Base-by-base conservation (phyloP, 2,113 vertebrate genomes). In the Chloebia gouldiae region DNA sequence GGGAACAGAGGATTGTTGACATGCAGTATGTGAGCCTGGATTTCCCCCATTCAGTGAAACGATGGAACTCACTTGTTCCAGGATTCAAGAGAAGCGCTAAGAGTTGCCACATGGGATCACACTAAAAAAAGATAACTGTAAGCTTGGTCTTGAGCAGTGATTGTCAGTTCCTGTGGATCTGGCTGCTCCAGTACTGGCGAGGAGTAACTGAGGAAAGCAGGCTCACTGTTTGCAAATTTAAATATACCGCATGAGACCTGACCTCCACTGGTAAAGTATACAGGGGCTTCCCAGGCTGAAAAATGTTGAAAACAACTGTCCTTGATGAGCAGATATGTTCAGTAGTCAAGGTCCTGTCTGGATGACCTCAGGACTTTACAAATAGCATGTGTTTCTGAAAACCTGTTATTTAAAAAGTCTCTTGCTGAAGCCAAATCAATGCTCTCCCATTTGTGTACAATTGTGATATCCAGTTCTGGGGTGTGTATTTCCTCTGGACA, bases 401-500 rank as follows among this genome's bases (percentile, higher is more conserved):
- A 82, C 53, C 65, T 93, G 53, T 72, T 97, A 87, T 87, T 95
- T 89, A 85, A 95, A 93, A 91, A 76, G 37, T 61, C 65, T 53
- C 57, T 79, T 71, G 61, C 73, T 86, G 83, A 89, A 87, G 91
- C 81, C 86, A 95, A 92, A 95, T 81, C 37, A 69, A 51, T 87
- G 94, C 60, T 93, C 77, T 96, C 87, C 86, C 49, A 51, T 87
- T 95, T 92, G 86, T 91, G 73, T 88, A 91, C 91, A 87, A 75
- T 44, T 49, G 69, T 78, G 84, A 81, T 89, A 93, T 78, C 53
- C 86, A 95, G 81, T 95, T 84, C 92, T 81, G 87, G 96, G 96
- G 96, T 96, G 96, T 97, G 95, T 95, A 65, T 91, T 95, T 97
- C 96, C 96, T 95, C 83, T 96, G 94, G 86, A 96, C 86, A 92